Conservation (phyloP, 2,797 vertebrate species). For the Orestias chungarensis region DNA sequence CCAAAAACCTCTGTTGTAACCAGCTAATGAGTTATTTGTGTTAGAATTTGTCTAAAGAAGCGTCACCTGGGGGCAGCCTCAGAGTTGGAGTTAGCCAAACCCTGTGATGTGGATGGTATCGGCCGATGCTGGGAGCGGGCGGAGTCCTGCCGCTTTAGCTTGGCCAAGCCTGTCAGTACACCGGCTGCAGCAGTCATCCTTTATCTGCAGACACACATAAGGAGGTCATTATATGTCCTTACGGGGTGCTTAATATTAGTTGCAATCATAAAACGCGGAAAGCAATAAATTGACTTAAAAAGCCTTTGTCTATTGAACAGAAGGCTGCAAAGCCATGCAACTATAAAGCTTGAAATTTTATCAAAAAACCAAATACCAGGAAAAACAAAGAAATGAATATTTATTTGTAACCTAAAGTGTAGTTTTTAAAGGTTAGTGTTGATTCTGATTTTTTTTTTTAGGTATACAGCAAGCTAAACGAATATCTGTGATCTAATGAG, state of each 20-base stretch:
- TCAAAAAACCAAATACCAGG: background rate
- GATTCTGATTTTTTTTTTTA: background rate
- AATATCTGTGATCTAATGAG: background rate
- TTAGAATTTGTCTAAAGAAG: background rate
- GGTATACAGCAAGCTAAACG: background rate
- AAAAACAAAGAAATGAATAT: background rate
- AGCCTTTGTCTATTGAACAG: background rate
- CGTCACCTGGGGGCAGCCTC: conserved; percentile 62
- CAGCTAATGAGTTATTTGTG: background rate
- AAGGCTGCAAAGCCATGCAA: background rate
- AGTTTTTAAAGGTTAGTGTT: background rate
- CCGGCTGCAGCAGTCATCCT: conserved; percentile 96
- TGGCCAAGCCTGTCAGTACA: conserved; percentile 96
- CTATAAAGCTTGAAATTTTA: background rate
- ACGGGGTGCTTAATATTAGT: background rate
- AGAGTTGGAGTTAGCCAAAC: conserved; percentile 70
- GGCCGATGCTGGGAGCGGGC: conserved; percentile 90
- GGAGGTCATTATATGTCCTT: background rate
- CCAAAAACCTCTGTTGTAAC: background rate
- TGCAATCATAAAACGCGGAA: background rate
- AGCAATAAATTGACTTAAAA: background rate
- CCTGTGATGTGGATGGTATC: conserved; percentile 60
- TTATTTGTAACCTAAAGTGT: background rate
- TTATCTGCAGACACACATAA: conserved; percentile 56
- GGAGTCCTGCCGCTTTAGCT: conserved; percentile 97